Evolutionary conservation across 2,113 vertebrate species (phyloP).

Genomic region (Gobiocypris rarus): DNA sequence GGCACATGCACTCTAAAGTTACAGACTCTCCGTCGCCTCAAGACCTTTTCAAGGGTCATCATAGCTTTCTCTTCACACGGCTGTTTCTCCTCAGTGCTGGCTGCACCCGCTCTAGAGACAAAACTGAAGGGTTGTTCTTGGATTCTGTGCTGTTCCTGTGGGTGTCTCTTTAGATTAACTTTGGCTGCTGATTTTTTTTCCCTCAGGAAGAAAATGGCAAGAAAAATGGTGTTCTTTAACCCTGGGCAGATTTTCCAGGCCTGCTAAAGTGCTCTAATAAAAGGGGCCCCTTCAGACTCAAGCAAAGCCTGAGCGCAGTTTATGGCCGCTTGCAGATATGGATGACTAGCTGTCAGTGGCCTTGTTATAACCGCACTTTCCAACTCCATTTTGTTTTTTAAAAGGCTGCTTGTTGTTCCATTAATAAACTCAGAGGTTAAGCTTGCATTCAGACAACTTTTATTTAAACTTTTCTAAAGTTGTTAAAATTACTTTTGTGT

Average conservation of each 20-base stretch:
- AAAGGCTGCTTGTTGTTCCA: conserved; percentile 25
- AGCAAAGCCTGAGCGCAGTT: conserved; percentile 40
- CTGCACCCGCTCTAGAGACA: conserved; percentile 48
- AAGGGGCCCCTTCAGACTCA: conserved; percentile 50
- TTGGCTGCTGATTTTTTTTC: conserved; percentile 50
- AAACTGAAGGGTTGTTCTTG: conserved; percentile 54
- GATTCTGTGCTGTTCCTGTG: conserved; percentile 47
- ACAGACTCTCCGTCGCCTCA: conserved; percentile 32
- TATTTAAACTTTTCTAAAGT: neutral
- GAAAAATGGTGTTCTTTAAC: conserved; percentile 55
- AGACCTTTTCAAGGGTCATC: conserved; percentile 33
- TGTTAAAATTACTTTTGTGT: conserved; percentile 11
- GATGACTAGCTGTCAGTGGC: conserved; percentile 55
- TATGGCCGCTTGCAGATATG: conserved; percentile 54
- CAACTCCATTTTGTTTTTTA: conserved; percentile 17
- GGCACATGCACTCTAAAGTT: conserved; percentile 23
- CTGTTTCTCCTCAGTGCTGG: conserved; percentile 45
- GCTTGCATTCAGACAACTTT: neutral
- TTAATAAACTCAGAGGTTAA: conserved; percentile 7
- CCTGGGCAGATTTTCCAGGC: conserved; percentile 55
- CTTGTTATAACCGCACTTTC: conserved; percentile 46
- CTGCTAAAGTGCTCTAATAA: conserved; percentile 61
- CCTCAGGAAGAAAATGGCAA: conserved; percentile 49
- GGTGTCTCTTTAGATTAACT: conserved; percentile 61
- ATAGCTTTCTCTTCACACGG: conserved; percentile 32